Evolutionary conservation across 2,888 invertebrate genomes (phyloP), one percentile per base, ranked within the genome.

Genomic region (Liodrosophila aerea): DNA sequence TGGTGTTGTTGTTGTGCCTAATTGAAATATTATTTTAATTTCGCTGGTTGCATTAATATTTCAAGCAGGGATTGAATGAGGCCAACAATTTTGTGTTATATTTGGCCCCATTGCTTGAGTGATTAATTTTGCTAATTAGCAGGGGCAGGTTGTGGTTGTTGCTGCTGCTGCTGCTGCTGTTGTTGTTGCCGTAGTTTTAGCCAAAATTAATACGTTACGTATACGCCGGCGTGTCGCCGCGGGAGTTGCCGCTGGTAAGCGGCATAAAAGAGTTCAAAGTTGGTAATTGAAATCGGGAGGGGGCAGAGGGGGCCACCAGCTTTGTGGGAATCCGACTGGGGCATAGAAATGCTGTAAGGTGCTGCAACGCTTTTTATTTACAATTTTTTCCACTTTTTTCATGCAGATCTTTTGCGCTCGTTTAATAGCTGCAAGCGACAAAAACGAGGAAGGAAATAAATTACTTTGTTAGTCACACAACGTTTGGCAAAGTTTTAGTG

Each of bases 161-260:
- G 11, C 4, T 27, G 29, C 2, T 30, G 51, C 29, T 50, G 30
- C 9, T 39, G 41, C 60, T 54, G 65, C 60, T 50, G 56, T 45
- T 60, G 53, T 47, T 70, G 47, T 36, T 59, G 46, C 1, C 50
- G 27, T 13, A 15, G 46, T 36, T 45, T 51, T 18, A 44, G 53
- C 54, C 73, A 76, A 78, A 83, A 85, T 85, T 78, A 81, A 83
- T 78, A 81, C 54, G 73, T 81, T 81, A 81, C 80, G 85, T 85
- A 71, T 76, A 85, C 70, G 67, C 70, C 68, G 47, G 47, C 64
- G 59, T 65, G 74, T 56, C 85, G 75, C 85, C 61, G 82, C 85
- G 74, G 85, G 75, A 58, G 77, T 13, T 57, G 64, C 74, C 59
- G 44, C 46, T 27, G 64, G 71, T 61, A 54, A 52, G 62, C 70